These are phyloP conservation scores for Drosophila bunnanda DNA, from an alignment of 2,888 invertebrate genomes.

Conservation along the genomic window DNA sequence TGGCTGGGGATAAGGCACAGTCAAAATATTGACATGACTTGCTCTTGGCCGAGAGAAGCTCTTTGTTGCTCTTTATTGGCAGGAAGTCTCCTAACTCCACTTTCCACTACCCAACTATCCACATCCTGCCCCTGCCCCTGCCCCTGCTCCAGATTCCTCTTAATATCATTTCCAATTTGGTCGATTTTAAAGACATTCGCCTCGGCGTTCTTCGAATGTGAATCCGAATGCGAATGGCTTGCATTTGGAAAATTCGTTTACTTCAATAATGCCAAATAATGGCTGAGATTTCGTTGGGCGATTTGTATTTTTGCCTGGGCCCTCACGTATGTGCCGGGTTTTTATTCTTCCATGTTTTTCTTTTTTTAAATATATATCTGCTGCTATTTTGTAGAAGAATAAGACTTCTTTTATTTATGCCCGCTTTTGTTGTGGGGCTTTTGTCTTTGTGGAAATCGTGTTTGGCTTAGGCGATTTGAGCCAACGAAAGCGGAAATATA, in stretches of 20 bases:
- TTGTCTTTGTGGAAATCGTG: constrained; percentile 19
- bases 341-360: neutral
- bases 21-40: constrained; percentile 65
- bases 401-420: constrained; percentile 40
- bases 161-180: constrained; percentile 51
- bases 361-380: constrained; percentile 18
- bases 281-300: constrained; percentile 63
- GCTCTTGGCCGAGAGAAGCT: constrained; percentile 50
- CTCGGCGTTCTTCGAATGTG: constrained; percentile 1
- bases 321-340: constrained; percentile 31
- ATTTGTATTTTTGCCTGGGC: constrained; percentile 48
- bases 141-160: constrained; percentile 26
- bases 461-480: constrained; percentile 32
- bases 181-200: constrained; percentile 63
- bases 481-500: constrained; percentile 7
- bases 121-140: constrained; percentile 16
- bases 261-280: constrained; percentile 68
- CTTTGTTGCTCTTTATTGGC: constrained; percentile 66
- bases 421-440: constrained; percentile 11
- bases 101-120: constrained; percentile 47
- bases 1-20: constrained; percentile 35
- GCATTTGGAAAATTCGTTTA: constrained; percentile 63
- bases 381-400: constrained; percentile 40
- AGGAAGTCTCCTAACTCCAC: constrained; percentile 15
- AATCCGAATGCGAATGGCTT: constrained; percentile 41